phyloP scores from a whole-genome alignment of 2,113 vertebrate genomes.

The Cyprinodon tularosa region DNA sequence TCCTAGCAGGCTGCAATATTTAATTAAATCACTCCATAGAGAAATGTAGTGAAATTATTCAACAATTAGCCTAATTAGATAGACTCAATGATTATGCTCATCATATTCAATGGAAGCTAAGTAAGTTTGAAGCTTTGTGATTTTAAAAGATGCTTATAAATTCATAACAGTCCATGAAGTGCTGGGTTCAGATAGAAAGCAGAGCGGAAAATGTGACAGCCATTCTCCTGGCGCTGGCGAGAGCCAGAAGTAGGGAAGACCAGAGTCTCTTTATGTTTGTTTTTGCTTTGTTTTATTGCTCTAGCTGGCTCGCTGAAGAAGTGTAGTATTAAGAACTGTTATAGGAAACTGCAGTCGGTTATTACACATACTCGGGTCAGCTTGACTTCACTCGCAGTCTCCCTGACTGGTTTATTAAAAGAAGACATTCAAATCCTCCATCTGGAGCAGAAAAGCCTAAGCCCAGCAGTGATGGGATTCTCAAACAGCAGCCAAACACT shows the following conservation, averaged over 20 bases:
- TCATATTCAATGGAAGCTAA: slow-evolving; percentile 14
- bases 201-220: slow-evolving; percentile 42
- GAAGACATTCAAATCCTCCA: slow-evolving; percentile 33
- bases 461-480: slow-evolving; percentile 8
- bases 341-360: slow-evolving; percentile 45
- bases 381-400: slow-evolving; percentile 31
- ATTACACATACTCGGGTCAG: slow-evolving; percentile 40
- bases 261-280: slow-evolving; percentile 13
- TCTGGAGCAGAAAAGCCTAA: slow-evolving; percentile 16
- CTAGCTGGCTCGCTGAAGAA: slow-evolving; percentile 12
- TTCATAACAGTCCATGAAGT: slow-evolving; percentile 2
- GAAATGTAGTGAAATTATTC: slow-evolving; percentile 3
- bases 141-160: slow-evolving; percentile 5
- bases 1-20: slow-evolving; percentile 16
- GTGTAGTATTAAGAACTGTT: slow-evolving; percentile 37
- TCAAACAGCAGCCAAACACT: slow-evolving; percentile 25
- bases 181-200: neutral
- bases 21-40: slow-evolving; percentile 16
- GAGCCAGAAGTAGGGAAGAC: slow-evolving; percentile 17
- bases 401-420: slow-evolving; percentile 26
- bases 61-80: slow-evolving; percentile 33
- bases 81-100: slow-evolving; percentile 18
- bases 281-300: slow-evolving; percentile 45
- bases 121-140: slow-evolving; percentile 25
- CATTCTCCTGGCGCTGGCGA: slow-evolving; percentile 16